Evolutionary conservation across 2,888 invertebrate species (phyloP).

Genomic region (Caenorhabditis plicata): DNA sequence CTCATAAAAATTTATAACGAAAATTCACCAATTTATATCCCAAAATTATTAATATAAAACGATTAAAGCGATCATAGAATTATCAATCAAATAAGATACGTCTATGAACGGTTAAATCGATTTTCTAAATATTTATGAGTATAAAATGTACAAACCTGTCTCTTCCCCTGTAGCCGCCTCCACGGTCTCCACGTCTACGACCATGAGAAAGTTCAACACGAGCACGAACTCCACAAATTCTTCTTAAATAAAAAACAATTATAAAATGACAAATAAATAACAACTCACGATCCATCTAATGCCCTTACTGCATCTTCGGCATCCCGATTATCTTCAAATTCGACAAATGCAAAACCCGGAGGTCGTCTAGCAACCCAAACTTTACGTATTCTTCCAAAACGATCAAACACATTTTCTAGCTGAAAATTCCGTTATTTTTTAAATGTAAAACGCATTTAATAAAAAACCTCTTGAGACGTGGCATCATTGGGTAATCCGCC

Average conservation of each 20-base stretch:
- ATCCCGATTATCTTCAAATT: slow-evolving; percentile 77
- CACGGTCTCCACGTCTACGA: slow-evolving; percentile 62
- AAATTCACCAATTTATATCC: neutral
- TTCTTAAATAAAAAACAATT: slow-evolving; percentile 53
- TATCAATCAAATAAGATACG: too few relatives aligned
- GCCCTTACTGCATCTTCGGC: slow-evolving; percentile 68
- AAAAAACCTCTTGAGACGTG: slow-evolving; percentile 68
- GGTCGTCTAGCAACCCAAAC: slow-evolving; percentile 93
- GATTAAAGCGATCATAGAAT: too few relatives aligned
- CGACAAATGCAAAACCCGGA: slow-evolving; percentile 73
- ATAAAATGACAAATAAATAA: slow-evolving; percentile 2
- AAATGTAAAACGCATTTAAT: neutral
- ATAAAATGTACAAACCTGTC: slow-evolving; percentile 28
- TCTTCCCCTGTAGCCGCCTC: slow-evolving; percentile 31
- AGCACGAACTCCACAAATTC: slow-evolving; percentile 67
- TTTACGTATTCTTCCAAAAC: slow-evolving; percentile 84
- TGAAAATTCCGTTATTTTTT: slow-evolving; percentile 2
- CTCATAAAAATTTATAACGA: neutral
- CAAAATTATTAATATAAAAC: neutral
- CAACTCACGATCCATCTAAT: slow-evolving; percentile 72
- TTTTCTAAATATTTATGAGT: neutral
- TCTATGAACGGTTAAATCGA: neutral
- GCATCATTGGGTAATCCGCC: slow-evolving; percentile 88
- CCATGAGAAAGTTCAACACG: slow-evolving; percentile 68
- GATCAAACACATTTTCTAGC: slow-evolving; percentile 81